Conservation (phyloP, 2,888 invertebrate genomes). For the Cordilura impudica region DNA sequence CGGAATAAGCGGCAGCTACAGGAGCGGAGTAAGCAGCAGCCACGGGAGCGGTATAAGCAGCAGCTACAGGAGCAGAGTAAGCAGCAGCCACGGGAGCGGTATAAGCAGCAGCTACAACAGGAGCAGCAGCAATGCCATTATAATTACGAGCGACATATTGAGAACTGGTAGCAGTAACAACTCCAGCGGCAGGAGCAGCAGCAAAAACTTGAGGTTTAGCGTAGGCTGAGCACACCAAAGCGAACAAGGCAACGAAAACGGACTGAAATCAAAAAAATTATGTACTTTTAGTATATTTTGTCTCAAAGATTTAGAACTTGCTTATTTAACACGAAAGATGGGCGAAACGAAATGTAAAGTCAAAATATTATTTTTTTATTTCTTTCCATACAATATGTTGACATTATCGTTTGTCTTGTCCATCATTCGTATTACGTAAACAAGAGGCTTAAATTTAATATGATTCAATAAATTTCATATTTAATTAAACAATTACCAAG, state of each 20-base stretch:
- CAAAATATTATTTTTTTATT: background rate
- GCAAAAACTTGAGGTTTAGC: constrained; percentile 77
- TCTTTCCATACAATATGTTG: no score
- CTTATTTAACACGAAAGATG: no score
- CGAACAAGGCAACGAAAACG: constrained; percentile 77
- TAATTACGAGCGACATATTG: constrained; percentile 76
- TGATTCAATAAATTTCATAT: constrained; percentile 9
- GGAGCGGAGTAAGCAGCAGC: constrained; percentile 73
- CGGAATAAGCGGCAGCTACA: constrained; percentile 74
- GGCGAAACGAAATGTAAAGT: background rate
- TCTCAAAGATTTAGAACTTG: no score
- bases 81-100: constrained; percentile 60
- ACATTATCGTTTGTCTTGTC: background rate
- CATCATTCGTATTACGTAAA: background rate
- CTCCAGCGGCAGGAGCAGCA: constrained; percentile 70
- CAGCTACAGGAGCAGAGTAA: constrained; percentile 53
- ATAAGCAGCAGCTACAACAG: constrained; percentile 78
- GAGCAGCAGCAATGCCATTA: constrained; percentile 72
- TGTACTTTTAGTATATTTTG: no score
- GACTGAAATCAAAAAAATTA: no score
- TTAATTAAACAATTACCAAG: constrained; percentile 67
- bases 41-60: constrained; percentile 62
- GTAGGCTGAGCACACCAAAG: constrained; percentile 78
- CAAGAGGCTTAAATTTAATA: constrained; percentile 16
- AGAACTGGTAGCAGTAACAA: constrained; percentile 70